Conservation (phyloP, 23 tunicate species). For the Phallusia fumigata region DNA sequence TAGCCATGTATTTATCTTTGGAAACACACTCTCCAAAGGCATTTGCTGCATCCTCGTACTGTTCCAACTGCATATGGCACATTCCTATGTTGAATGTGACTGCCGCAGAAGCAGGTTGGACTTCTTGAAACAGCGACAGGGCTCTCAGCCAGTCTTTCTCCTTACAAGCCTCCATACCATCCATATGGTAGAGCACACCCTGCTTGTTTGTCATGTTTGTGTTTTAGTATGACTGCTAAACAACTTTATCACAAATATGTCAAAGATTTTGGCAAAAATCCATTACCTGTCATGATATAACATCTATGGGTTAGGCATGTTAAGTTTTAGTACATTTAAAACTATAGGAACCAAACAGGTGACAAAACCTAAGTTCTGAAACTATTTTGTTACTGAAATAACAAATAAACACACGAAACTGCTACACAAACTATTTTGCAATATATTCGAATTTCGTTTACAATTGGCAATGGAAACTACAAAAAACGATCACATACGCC, state of each 20-base stretch:
- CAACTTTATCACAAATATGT: not conserved
- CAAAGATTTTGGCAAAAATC: not conserved
- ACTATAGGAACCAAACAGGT: no score
- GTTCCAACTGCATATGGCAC: constrained; percentile 54
- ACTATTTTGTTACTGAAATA: no score
- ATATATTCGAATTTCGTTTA: no score
- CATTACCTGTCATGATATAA: no score
- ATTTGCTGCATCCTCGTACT: constrained; percentile 36
- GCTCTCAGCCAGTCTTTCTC: constrained; percentile 58
- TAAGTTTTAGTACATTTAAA: no score
- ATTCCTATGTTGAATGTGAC: constrained; percentile 66
- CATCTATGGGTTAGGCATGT: no score
- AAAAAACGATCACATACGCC: no score
- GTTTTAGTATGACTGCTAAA: not conserved
- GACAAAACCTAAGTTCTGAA: no score
- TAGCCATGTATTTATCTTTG: constrained; percentile 59
- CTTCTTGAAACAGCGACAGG: constrained; percentile 48
- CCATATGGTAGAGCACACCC: constrained; percentile 41
- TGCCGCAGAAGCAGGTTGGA: constrained; percentile 45
- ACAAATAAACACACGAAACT: no score
- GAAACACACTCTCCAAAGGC: constrained; percentile 52
- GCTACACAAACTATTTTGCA: no score
- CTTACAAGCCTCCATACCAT: constrained; percentile 64
- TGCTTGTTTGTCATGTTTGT: constrained; percentile 55
- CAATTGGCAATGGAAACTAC: no score